These are phyloP conservation scores for Thelaira solivaga DNA, from an alignment of 2,888 invertebrate genomes.

Conservation along the genomic window DNA sequence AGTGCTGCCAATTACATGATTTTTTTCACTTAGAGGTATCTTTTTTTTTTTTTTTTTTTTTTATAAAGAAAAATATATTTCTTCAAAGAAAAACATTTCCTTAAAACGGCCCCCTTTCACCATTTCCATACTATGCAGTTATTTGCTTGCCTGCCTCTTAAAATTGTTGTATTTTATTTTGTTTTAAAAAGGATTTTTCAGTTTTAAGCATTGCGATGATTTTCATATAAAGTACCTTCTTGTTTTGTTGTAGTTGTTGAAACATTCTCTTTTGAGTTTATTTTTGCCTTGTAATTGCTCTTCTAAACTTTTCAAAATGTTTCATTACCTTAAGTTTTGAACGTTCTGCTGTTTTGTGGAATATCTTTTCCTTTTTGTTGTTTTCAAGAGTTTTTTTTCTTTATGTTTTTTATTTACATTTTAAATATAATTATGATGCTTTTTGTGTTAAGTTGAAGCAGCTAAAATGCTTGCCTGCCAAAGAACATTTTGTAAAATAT, in stretches of 20 bases:
- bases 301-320: constrained; percentile 15
- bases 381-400: neutral
- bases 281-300: neutral
- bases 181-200: neutral
- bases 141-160: no score
- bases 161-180: neutral
- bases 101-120: no score
- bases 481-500: no score
- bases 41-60: no score
- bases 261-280: neutral
- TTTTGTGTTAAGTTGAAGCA: no score
- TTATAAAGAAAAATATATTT: no score
- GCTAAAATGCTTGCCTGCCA: no score
- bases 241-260: neutral
- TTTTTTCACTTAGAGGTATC: no score
- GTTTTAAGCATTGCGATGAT: constrained; percentile 26
- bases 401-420: neutral
- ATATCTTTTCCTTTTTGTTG: neutral
- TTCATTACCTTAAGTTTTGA: constrained; percentile 3
- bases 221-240: constrained; percentile 26
- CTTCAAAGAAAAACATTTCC: no score
- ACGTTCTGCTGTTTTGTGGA: neutral
- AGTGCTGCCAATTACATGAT: no score
- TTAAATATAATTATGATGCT: no score
- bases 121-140: no score